Evolutionary conservation across 2,113 vertebrate genomes (phyloP).

Genomic region (Eptesicus fuscus): DNA sequence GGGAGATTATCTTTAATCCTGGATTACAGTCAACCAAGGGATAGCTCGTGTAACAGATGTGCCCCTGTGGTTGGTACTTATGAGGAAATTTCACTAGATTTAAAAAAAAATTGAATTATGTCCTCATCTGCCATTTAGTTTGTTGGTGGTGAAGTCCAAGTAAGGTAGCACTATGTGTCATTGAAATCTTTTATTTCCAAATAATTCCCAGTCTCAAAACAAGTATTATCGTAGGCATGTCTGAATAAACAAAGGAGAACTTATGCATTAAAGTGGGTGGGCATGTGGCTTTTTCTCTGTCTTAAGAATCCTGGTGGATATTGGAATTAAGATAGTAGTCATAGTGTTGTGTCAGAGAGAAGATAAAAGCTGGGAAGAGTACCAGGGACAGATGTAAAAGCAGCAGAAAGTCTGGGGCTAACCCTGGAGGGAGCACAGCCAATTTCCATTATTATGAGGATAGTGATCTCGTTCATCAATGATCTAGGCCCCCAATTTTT

Average conservation of each 20-base stretch:
- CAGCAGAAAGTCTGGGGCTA: not conserved
- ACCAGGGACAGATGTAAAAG: not conserved
- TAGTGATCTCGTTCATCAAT: not conserved
- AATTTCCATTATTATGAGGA: not conserved
- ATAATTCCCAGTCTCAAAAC: not conserved
- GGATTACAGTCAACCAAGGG: slow-evolving; percentile 24
- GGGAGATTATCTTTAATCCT: slow-evolving; percentile 50
- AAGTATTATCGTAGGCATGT: not conserved
- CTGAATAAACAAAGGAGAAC: not conserved
- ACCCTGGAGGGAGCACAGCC: not conserved
- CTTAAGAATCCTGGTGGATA: not conserved
- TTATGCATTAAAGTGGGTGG: not conserved
- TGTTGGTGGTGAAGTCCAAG: not conserved
- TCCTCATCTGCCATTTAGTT: not conserved
- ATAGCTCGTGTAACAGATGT: not conserved
- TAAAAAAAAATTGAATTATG: not conserved
- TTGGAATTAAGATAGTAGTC: slow-evolving; percentile 11
- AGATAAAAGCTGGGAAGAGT: not conserved
- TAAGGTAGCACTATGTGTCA: not conserved
- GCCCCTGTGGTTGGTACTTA: not conserved
- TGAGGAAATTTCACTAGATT: slow-evolving; percentile 2
- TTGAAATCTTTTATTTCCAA: not conserved
- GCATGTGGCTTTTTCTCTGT: not conserved
- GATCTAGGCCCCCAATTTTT: not conserved
- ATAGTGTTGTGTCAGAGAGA: not conserved